Conservation (phyloP, 2,888 invertebrate genomes). For the Lepidochitona cinerea region DNA sequence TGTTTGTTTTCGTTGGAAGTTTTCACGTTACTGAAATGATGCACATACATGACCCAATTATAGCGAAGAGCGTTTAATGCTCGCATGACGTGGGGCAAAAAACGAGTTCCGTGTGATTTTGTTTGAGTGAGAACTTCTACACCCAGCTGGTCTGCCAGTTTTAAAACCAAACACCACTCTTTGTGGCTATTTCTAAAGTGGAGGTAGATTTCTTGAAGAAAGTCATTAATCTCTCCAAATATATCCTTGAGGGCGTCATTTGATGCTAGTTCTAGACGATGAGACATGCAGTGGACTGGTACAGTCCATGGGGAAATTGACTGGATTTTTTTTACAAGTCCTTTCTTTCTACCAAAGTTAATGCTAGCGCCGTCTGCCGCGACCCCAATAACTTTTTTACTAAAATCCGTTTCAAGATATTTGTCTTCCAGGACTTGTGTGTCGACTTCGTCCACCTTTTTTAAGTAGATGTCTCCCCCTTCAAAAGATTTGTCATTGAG, state of each 20-base stretch:
- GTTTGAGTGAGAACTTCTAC: neutral
- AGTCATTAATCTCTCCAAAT: neutral
- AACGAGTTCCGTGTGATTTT: neutral
- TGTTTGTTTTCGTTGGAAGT: neutral
- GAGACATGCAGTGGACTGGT: neutral
- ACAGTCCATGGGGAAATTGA: too few relatives aligned
- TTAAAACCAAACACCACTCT: neutral
- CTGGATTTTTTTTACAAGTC: neutral
- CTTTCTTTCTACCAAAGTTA: neutral
- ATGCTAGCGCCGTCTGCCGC: neutral
- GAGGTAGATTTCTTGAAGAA: neutral
- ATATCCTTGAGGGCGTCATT: neutral
- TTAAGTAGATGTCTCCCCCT: neutral
- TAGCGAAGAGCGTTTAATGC: neutral
- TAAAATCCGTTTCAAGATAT: neutral
- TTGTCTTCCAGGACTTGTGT: neutral
- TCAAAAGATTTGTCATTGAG: neutral
- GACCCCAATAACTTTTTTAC: neutral
- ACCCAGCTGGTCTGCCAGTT: neutral
- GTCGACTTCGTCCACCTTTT: neutral
- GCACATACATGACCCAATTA: neutral
- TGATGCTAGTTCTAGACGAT: neutral
- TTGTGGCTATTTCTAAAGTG: neutral
- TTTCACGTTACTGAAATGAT: constrained; percentile 1
- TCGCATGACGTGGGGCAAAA: neutral